Evolutionary conservation across 2,888 invertebrate species (phyloP).

Genomic region (Orthonevra nobilis): DNA sequence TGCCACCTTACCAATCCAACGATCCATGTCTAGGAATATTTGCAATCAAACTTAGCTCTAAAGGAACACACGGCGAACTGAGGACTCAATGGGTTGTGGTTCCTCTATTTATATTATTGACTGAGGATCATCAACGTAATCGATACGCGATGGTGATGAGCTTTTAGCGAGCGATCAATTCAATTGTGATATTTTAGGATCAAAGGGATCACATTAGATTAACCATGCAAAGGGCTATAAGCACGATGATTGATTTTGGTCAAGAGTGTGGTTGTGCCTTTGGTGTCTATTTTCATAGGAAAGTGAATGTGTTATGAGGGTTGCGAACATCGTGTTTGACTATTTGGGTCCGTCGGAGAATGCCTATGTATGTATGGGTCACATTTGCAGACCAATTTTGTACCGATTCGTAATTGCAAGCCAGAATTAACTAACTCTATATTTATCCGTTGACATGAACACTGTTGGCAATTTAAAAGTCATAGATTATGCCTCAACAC

Average conservation of each 20-base stretch:
- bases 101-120: constrained; percentile 66
- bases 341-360: too few relatives aligned
- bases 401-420: too few relatives aligned
- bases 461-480: too few relatives aligned
- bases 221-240: constrained; percentile 3
- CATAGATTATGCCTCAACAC: too few relatives aligned
- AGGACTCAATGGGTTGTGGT: constrained; percentile 42
- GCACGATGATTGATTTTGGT: constrained; percentile 36
- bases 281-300: constrained; percentile 8
- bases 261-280: constrained; percentile 17
- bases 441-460: too few relatives aligned
- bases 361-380: too few relatives aligned
- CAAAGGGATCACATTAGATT: constrained; percentile 40
- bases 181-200: constrained; percentile 64
- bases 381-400: too few relatives aligned
- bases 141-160: constrained; percentile 11
- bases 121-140: constrained; percentile 39
- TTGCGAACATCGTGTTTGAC: too few relatives aligned
- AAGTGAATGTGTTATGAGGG: too few relatives aligned
- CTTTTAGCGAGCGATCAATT: constrained; percentile 45
- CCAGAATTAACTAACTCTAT: too few relatives aligned
- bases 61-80: constrained; percentile 58
- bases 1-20: constrained; percentile 72
- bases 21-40: constrained; percentile 61
- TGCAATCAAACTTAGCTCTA: constrained; percentile 12